Evolutionary conservation across 2,888 invertebrate genomes (phyloP).

Genomic region (Morpho helenor): DNA sequence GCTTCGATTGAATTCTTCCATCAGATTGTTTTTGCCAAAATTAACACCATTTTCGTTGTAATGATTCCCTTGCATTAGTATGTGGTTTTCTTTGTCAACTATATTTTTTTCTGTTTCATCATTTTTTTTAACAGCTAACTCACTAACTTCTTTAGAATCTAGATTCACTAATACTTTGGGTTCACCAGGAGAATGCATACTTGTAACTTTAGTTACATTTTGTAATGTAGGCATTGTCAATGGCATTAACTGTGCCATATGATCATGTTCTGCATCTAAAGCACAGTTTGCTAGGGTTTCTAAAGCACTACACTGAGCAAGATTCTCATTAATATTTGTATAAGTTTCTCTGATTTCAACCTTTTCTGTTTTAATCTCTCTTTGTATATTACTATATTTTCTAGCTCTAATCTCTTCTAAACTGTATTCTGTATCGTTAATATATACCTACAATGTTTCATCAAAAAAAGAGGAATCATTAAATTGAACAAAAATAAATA

Average conservation of each 20-base stretch:
- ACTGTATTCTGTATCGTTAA: constrained; percentile 83
- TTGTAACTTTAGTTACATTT: constrained; percentile 68
- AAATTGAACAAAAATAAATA: too few relatives aligned
- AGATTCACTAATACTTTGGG: constrained; percentile 69
- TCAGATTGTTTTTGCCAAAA: constrained; percentile 62
- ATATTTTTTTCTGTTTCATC: constrained; percentile 48
- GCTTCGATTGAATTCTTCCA: constrained; percentile 72
- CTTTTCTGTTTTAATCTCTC: constrained; percentile 49
- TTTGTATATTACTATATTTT: constrained; percentile 69
- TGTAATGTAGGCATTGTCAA: constrained; percentile 64
- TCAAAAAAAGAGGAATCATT: too few relatives aligned
- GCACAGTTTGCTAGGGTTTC: constrained; percentile 74
- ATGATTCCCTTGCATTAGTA: constrained; percentile 31
- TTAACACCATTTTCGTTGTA: constrained; percentile 51
- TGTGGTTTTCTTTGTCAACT: constrained; percentile 58
- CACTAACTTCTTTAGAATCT: constrained; percentile 71
- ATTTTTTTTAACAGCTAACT: constrained; percentile 51
- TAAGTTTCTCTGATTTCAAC: constrained; percentile 47
- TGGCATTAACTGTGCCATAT: constrained; percentile 68
- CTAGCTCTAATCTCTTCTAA: constrained; percentile 87
- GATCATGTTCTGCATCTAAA: constrained; percentile 66
- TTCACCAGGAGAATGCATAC: constrained; percentile 73
- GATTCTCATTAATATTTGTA: constrained; percentile 60
- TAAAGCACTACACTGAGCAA: constrained; percentile 70
- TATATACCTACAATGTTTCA: constrained; percentile 58